These are phyloP conservation scores for Schizotus pectinicornis DNA, from an alignment of 2,888 invertebrate genomes.

Conservation along the genomic window DNA sequence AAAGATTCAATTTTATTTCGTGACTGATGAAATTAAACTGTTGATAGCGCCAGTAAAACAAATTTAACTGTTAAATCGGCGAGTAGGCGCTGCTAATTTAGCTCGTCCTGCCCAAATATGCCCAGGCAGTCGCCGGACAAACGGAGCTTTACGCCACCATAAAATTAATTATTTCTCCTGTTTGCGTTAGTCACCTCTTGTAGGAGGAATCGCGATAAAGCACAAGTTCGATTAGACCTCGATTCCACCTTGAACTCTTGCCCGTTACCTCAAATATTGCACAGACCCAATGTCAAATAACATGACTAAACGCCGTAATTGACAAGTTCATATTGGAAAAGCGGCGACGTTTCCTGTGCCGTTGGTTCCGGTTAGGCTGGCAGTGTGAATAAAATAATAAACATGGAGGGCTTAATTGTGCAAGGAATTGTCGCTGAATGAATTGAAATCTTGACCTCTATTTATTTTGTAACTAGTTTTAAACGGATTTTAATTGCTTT, in stretches of 20 bases:
- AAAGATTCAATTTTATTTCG: background rate
- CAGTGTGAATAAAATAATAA: constrained; percentile 25
- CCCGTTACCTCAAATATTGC: too few relatives aligned
- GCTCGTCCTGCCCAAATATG: constrained; percentile 21
- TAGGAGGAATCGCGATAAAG: too few relatives aligned
- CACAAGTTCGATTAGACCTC: too few relatives aligned
- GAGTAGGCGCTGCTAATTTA: constrained; percentile 28
- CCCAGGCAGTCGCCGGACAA: too few relatives aligned
- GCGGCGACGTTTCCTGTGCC: background rate
- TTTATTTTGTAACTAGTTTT: too few relatives aligned
- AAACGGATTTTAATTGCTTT: constrained; percentile 1
- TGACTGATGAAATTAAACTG: background rate
- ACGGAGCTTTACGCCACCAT: background rate
- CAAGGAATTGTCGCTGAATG: background rate
- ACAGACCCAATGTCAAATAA: too few relatives aligned
- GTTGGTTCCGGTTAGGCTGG: constrained; percentile 23
- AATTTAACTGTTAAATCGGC: constrained; percentile 20
- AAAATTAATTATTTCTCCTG: constrained; percentile 4
- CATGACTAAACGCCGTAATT: too few relatives aligned
- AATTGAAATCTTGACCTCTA: constrained; percentile 9
- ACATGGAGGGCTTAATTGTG: background rate
- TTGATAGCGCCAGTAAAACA: constrained; percentile 6
- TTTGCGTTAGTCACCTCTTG: background rate
- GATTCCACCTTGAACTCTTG: too few relatives aligned
- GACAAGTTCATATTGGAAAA: too few relatives aligned